Evolutionary conservation across 2,113 vertebrate genomes (phyloP), one percentile per base, ranked within the genome.

Genomic region (Empidonax alnorum): DNA sequence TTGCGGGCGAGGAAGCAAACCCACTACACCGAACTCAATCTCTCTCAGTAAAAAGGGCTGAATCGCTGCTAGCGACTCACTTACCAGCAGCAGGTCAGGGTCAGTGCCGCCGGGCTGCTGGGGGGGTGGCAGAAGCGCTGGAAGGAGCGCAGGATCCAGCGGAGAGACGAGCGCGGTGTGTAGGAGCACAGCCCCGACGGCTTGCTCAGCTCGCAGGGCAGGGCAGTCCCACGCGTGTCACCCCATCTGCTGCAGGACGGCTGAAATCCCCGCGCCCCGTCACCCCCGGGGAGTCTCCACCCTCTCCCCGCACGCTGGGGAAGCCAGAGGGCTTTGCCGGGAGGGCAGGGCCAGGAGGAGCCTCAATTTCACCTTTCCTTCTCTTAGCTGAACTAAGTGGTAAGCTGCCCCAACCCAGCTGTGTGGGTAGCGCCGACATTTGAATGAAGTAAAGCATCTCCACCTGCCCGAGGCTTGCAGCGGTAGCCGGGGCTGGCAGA

Each of bases 381-480:
- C 14, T 53, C 28, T 28, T 4, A 17, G 72, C 72, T 28, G 61
- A 59, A 4, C n/a, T 35, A 4, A 55, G 61, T 23, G 2, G 0
- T 8, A 7, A 55, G 23, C 80, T 3, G 5, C 28, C 49, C 12
- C 47, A 31, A 24, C 7, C n/a, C 72, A 13, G 0, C 24, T 2
- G 2, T 2, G 3, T 8, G 2, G 0, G n/a, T 7, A 44, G 65
- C 0, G 0, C 24, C 17, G 83, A 31, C 27, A 0, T 23, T 6
- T 0, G 37, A 21, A 28, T 7, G 25, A 24, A 30, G 27, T 17
- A 6, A 6, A 46, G 15, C 35, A 30, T 18, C 68, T 41, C n/a
- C n/a, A 16, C 21, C 49, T 46, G 50, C 52, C 33, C 41, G 10
- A 10, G 25, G 44, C 25, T 76, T 1, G 3, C 52, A 22, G 37